These are phyloP conservation scores for Troglohyphantes excavatus DNA, from an alignment of 2,888 invertebrate genomes.

Conservation along the genomic window DNA sequence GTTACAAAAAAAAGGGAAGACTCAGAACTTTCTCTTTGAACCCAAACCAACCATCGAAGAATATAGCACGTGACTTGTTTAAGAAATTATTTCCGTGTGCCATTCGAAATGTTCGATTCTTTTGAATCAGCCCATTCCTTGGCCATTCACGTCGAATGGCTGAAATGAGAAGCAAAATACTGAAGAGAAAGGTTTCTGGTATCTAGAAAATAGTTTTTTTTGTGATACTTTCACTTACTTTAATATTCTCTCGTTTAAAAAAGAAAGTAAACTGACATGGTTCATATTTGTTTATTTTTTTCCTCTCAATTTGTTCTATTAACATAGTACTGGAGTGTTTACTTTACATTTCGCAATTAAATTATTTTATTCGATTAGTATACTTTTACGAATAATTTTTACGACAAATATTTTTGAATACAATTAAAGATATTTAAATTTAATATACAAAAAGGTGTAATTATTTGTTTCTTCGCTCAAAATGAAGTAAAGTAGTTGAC, in stretches of 20 bases:
- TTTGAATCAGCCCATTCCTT: constrained; percentile 50
- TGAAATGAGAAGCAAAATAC: constrained; percentile 37
- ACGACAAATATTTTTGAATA: too few relatives aligned
- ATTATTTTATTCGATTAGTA: too few relatives aligned
- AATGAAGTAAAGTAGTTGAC: too few relatives aligned
- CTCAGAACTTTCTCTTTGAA: constrained; percentile 10
- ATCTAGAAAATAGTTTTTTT: background rate
- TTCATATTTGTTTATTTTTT: constrained; percentile 25
- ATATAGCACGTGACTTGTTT: constrained; percentile 60
- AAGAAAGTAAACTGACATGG: constrained; percentile 13
- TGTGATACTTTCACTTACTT: constrained; percentile 28
- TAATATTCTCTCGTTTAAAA: background rate
- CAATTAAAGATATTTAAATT: too few relatives aligned
- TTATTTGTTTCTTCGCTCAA: too few relatives aligned
- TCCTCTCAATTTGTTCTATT: background rate
- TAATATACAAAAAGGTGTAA: too few relatives aligned
- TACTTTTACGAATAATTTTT: too few relatives aligned
- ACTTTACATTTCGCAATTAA: too few relatives aligned
- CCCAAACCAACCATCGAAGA: constrained; percentile 4
- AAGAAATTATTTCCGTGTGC: constrained; percentile 19
- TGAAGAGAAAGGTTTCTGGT: background rate
- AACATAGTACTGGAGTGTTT: too few relatives aligned
- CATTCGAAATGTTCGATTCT: background rate
- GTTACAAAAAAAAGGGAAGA: background rate
- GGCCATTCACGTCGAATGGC: constrained; percentile 24